phyloP scores from a whole-genome alignment of 53 echinoderm and acorn worm genomes.

The Antedon mediterranea region DNA sequence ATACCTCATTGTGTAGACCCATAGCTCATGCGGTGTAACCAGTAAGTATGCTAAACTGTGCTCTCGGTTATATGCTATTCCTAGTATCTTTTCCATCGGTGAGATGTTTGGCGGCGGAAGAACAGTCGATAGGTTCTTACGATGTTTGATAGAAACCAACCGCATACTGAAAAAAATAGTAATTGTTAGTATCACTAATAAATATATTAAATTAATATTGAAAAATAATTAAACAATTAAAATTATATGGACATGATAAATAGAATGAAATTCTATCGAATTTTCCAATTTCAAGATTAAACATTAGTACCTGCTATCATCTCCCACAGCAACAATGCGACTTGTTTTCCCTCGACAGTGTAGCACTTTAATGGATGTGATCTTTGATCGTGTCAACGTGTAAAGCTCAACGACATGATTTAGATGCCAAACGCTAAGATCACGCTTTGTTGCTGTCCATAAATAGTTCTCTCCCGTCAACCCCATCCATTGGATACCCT shows the following conservation, averaged over 20 bases:
- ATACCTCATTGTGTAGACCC: conserved; percentile 96
- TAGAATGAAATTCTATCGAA: too few species aligned
- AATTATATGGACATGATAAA: too few species aligned
- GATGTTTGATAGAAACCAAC: conserved; percentile 77
- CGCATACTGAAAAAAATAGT: conserved; percentile 39
- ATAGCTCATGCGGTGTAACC: conserved; percentile 52
- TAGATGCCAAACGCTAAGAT: conserved; percentile 63
- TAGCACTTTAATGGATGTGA: conserved; percentile 41
- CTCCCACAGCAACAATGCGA: conserved; percentile 79
- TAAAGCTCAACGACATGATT: conserved; percentile 64
- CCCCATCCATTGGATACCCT: conserved; percentile 90
- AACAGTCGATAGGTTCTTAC: conserved; percentile 77
- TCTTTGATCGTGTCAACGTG: conserved; percentile 71
- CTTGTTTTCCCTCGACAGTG: conserved; percentile 50
- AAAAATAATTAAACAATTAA: too few species aligned
- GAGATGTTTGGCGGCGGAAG: conserved; percentile 80
- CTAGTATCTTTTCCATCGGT: conserved; percentile 52
- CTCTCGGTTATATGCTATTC: conserved; percentile 72
- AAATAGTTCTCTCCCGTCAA: conserved; percentile 66
- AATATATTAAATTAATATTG: too few species aligned
- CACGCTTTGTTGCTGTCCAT: conserved; percentile 80
- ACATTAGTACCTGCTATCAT: conserved; percentile 85
- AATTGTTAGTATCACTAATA: background rate
- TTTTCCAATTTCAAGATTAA: too few species aligned
- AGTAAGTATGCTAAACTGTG: conserved; percentile 64